Percentiles rank a stretch among this genome's conserved stretches.
Evolutionary conservation across 2,888 invertebrate genomes (phyloP).

Genomic region (Selenia dentaria): DNA sequence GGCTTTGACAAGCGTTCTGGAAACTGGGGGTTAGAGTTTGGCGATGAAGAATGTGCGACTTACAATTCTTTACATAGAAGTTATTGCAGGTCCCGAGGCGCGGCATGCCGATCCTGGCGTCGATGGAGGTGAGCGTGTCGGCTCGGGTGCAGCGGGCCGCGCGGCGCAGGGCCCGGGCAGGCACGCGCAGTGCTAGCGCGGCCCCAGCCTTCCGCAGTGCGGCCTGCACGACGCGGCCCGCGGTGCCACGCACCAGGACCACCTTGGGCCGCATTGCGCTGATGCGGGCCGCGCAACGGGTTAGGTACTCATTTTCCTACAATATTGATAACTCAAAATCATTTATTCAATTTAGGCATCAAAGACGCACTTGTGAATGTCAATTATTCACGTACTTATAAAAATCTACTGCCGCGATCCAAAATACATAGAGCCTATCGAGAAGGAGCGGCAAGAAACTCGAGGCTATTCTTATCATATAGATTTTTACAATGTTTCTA

Average conservation of each 20-base stretch:
- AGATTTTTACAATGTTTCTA: too few relatives aligned
- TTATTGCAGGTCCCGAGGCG: constrained; percentile 92
- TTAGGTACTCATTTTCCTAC: constrained; percentile 93
- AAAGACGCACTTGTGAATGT: too few relatives aligned
- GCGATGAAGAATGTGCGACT: too few relatives aligned
- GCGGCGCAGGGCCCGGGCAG: constrained; percentile 67
- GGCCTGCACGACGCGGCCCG: constrained; percentile 94
- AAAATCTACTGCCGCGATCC: too few relatives aligned
- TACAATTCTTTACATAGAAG: constrained; percentile 89
- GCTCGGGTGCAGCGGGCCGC: constrained; percentile 94
- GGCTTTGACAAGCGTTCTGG: too few relatives aligned
- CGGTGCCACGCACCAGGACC: constrained; percentile 95
- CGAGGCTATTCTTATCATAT: too few relatives aligned
- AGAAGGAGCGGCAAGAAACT: too few relatives aligned
- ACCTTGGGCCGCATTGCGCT: constrained; percentile 93
- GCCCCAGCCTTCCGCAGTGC: constrained; percentile 89
- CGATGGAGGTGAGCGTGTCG: constrained; percentile 93
- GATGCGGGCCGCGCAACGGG: constrained; percentile 94
- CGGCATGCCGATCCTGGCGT: constrained; percentile 93
- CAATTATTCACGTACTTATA: too few relatives aligned
- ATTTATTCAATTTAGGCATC: too few relatives aligned
- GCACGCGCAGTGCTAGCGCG: constrained; percentile 95
- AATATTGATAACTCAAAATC: too few relatives aligned
- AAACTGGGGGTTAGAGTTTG: too few relatives aligned
- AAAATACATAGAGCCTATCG: too few relatives aligned